Percentiles rank a stretch among this genome's conserved stretches.
These are phyloP conservation scores for Embidobia sp. DNA, from an alignment of 2,888 invertebrate genomes.

Conservation along the genomic window DNA sequence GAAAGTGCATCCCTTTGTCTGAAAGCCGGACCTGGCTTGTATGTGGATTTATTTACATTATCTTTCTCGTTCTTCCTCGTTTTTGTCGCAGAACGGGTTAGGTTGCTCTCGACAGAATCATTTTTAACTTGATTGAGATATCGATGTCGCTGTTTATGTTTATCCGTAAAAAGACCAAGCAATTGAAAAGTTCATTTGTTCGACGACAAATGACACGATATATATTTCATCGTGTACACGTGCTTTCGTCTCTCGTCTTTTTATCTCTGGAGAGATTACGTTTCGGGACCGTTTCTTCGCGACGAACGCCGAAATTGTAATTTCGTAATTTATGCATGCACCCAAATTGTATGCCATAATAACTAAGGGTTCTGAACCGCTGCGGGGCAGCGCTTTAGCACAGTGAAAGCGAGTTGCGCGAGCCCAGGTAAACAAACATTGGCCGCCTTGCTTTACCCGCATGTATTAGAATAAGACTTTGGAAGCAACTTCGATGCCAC, in stretches of 20 bases:
- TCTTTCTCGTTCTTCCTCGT: conserved; percentile 36
- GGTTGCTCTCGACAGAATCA: conserved; percentile 19
- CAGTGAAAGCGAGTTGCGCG: conserved; percentile 44
- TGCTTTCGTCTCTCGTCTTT: conserved; percentile 13
- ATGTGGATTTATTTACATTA: conserved; percentile 51
- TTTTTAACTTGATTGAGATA: conserved; percentile 47
- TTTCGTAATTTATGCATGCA: conserved; percentile 59
- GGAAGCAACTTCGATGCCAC: conserved; percentile 26
- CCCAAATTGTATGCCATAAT: conserved; percentile 58
- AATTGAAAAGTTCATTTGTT: conserved; percentile 44
- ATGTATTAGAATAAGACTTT: conserved; percentile 43
- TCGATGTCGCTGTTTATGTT: conserved; percentile 24
- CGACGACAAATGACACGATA: conserved; percentile 37
- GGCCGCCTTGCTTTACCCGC: conserved; percentile 34
- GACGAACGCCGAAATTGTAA: conserved; percentile 42
- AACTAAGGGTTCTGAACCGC: conserved; percentile 49
- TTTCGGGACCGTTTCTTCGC: conserved; percentile 19
- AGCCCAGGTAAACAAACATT: conserved; percentile 53
- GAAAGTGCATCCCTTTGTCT: conserved; percentile 44
- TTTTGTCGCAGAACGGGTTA: conserved; percentile 44
- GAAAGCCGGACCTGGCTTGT: conserved; percentile 1
- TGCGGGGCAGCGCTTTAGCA: conserved; percentile 43
- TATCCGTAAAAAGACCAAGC: conserved; percentile 3
- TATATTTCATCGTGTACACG: conserved; percentile 46
- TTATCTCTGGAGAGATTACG: conserved; percentile 32